These are phyloP conservation scores for Caenorhabditis sp. DNA, from an alignment of 2,888 invertebrate genomes.

Conservation along the genomic window DNA sequence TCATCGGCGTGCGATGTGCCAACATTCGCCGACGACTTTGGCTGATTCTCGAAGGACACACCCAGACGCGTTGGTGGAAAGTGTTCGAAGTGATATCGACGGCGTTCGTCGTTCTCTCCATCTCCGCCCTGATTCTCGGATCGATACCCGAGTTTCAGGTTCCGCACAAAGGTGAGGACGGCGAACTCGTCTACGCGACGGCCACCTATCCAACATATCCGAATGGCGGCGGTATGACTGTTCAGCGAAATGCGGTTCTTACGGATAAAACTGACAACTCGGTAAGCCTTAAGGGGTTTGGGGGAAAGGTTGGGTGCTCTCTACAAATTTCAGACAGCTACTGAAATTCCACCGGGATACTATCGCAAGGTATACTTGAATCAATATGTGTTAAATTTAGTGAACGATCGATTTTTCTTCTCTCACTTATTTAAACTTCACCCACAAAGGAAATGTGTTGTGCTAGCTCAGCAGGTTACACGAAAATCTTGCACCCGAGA, in stretches of 20 bases:
- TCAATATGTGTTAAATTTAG: neutral
- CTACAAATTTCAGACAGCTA: constrained; percentile 29
- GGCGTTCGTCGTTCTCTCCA: constrained; percentile 67
- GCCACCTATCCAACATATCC: constrained; percentile 68
- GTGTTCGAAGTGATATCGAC: constrained; percentile 70
- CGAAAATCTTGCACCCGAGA: no score
- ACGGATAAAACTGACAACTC: constrained; percentile 57
- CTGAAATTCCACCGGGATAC: neutral
- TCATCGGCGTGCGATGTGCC: constrained; percentile 67
- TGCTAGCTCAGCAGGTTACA: no score
- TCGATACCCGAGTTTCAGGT: constrained; percentile 70
- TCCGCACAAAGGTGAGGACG: constrained; percentile 52
- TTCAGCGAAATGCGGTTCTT: constrained; percentile 60
- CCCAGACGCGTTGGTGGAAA: constrained; percentile 69
- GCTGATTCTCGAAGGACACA: constrained; percentile 68
- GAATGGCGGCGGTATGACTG: constrained; percentile 55
- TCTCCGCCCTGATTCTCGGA: constrained; percentile 68
- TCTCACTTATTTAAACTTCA: no score
- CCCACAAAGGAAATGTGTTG: no score
- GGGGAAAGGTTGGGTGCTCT: no score
- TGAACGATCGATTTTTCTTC: no score
- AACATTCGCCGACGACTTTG: constrained; percentile 64
- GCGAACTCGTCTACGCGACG: constrained; percentile 51
- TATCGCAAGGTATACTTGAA: constrained; percentile 22
- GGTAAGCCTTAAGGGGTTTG: constrained; percentile 35